Percentiles rank a stretch among this genome's conserved stretches.
Conservation (phyloP, 1,140 invertebrate genomes). For the Drosophila prosaltans region DNA sequence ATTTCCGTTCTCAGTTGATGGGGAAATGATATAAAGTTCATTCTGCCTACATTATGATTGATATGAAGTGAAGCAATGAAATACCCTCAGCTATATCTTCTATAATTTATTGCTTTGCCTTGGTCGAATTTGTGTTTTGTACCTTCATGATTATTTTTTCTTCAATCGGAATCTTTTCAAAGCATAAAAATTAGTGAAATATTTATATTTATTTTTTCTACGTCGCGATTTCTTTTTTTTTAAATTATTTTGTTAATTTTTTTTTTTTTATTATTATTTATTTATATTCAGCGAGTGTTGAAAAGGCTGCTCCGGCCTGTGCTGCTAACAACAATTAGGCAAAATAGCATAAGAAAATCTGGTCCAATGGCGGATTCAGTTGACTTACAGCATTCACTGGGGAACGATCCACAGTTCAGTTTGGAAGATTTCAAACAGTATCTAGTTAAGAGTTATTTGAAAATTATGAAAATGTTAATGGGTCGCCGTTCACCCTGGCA, state of each 20-base stretch:
- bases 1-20: neutral
- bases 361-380: conserved; percentile 66
- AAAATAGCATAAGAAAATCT: conserved; percentile 32
- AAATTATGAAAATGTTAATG: conserved; percentile 54
- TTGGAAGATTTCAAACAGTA: conserved; percentile 9
- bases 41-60: neutral
- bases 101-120: conserved; percentile 68
- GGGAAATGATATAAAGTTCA: neutral
- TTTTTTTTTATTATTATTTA: conserved; percentile 71
- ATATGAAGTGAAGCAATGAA: neutral
- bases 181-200: conserved; percentile 52
- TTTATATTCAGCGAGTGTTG: conserved; percentile 73
- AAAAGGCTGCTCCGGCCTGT: conserved; percentile 51
- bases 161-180: conserved; percentile 29
- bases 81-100: conserved; percentile 18
- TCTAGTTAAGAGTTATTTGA: conserved; percentile 19
- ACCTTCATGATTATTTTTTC: conserved; percentile 35
- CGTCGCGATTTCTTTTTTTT: conserved; percentile 43
- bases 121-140: conserved; percentile 25
- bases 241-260: conserved; percentile 54
- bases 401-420: conserved; percentile 48
- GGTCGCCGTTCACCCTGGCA: conserved; percentile 69
- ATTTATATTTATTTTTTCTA: conserved; percentile 75
- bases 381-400: conserved; percentile 76
- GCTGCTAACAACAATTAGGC: conserved; percentile 52